These are phyloP conservation scores for Caenorhabditis brenneri DNA, from an alignment of 1,140 invertebrate species.

Conservation along the genomic window DNA sequence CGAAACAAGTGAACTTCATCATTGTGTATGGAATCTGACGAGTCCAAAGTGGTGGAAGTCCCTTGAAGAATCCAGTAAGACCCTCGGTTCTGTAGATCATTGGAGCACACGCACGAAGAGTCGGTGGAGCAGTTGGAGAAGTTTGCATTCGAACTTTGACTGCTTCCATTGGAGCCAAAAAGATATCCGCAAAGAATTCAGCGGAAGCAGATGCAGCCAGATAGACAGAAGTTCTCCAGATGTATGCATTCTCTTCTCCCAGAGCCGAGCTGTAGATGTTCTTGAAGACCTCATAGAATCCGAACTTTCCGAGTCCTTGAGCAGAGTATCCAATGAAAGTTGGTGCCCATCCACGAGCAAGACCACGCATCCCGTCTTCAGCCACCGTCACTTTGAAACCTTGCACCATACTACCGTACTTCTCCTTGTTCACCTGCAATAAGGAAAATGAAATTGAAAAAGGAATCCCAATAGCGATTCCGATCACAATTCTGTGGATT, in stretches of 20 bases:
- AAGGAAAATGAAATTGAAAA: too few species aligned
- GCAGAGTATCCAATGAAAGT: slow-evolving; percentile 87
- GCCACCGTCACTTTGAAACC: slow-evolving; percentile 81
- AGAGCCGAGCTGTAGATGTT: slow-evolving; percentile 81
- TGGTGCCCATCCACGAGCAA: slow-evolving; percentile 88
- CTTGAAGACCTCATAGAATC: slow-evolving; percentile 83
- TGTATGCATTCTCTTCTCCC: slow-evolving; percentile 87
- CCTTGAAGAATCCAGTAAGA: slow-evolving; percentile 71
- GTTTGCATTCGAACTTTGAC: slow-evolving; percentile 95
- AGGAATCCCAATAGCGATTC: too few species aligned
- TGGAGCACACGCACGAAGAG: slow-evolving; percentile 84
- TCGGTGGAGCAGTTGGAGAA: slow-evolving; percentile 86
- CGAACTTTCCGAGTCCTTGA: slow-evolving; percentile 71
- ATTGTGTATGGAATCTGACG: slow-evolving; percentile 99
- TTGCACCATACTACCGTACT: slow-evolving; percentile 86
- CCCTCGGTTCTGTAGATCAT: slow-evolving; percentile 77
- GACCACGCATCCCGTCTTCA: slow-evolving; percentile 86
- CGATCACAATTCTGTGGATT: too few species aligned
- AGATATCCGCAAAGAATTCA: slow-evolving; percentile 98
- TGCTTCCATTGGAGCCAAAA: slow-evolving; percentile 92
- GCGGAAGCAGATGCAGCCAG: slow-evolving; percentile 90
- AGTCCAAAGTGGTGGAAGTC: slow-evolving; percentile 92
- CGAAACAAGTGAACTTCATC: slow-evolving; percentile 99
- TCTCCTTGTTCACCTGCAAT: slow-evolving; percentile 74
- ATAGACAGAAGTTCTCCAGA: slow-evolving; percentile 89